phyloP scores from a whole-genome alignment of 1,140 invertebrate genomes.

The Probaryconus sp. region DNA sequence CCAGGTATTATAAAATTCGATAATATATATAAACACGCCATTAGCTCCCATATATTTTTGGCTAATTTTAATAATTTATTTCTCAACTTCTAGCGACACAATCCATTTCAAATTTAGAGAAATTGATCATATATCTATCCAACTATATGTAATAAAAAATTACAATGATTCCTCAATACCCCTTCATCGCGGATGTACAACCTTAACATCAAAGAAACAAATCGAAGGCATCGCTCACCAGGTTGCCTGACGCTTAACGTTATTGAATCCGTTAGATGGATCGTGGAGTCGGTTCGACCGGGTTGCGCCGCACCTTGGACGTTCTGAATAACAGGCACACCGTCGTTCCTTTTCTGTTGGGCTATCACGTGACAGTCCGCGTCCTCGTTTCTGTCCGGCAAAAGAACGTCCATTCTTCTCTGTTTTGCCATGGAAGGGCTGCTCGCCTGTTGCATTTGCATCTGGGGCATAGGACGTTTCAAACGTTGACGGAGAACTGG shows the following conservation, averaged over 20 bases:
- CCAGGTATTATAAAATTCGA: no score
- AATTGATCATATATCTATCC: no score
- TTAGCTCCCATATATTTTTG: no score
- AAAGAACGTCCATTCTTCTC: constrained; percentile 78
- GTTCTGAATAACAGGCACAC: constrained; percentile 85
- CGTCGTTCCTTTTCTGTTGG: constrained; percentile 85
- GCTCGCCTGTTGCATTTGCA: constrained; percentile 62
- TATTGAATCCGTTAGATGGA: constrained; percentile 82
- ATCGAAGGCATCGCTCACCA: constrained; percentile 61
- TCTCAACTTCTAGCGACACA: no score
- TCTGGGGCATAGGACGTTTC: constrained; percentile 69
- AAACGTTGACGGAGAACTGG: constrained; percentile 66
- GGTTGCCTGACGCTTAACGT: constrained; percentile 82
- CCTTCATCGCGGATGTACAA: no score
- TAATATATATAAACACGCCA: no score
- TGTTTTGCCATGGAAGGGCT: constrained; percentile 67
- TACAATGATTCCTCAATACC: no score
- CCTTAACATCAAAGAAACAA: no score
- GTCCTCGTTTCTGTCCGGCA: constrained; percentile 81
- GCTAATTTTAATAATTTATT: no score
- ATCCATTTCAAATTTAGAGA: no score
- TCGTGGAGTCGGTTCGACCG: constrained; percentile 79
- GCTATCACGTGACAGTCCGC: constrained; percentile 83
- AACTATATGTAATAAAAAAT: no score
- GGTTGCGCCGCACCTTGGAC: constrained; percentile 80